Percentiles rank a stretch among this genome's conserved stretches.
Evolutionary conservation across 2,113 vertebrate species (phyloP).

Genomic region (Tyrannus savana): DNA sequence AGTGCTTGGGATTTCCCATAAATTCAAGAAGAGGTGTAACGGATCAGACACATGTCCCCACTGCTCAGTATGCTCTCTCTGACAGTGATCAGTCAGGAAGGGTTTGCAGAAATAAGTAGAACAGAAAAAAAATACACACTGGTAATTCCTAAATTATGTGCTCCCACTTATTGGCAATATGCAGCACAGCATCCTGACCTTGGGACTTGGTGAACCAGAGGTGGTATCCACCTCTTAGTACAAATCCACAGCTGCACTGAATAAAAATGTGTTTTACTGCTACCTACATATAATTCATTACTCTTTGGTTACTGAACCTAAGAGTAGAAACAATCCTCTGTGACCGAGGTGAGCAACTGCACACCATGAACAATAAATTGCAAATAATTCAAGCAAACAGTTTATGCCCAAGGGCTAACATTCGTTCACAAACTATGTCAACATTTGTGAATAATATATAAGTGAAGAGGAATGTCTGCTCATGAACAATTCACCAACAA

Average conservation of each 20-base stretch:
- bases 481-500: neutral
- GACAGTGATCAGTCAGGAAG: neutral
- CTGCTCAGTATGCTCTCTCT: neutral
- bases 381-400: constrained; percentile 26
- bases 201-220: neutral
- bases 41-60: neutral
- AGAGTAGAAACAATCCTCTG: neutral
- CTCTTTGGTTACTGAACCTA: neutral
- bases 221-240: neutral
- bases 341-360: neutral
- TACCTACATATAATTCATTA: neutral
- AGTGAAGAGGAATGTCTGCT: neutral
- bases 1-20: neutral
- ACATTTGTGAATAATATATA: neutral
- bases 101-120: neutral
- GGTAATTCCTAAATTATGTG: neutral
- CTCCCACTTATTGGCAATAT: neutral
- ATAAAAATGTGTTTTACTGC: neutral
- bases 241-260: neutral
- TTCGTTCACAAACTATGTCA: neutral
- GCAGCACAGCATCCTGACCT: neutral
- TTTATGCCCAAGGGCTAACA: neutral
- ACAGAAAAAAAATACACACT: neutral
- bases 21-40: neutral
- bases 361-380: neutral